phyloP scores from a whole-genome alignment of 2,888 invertebrate species.

The Drosophila pseudotalamancana region DNA sequence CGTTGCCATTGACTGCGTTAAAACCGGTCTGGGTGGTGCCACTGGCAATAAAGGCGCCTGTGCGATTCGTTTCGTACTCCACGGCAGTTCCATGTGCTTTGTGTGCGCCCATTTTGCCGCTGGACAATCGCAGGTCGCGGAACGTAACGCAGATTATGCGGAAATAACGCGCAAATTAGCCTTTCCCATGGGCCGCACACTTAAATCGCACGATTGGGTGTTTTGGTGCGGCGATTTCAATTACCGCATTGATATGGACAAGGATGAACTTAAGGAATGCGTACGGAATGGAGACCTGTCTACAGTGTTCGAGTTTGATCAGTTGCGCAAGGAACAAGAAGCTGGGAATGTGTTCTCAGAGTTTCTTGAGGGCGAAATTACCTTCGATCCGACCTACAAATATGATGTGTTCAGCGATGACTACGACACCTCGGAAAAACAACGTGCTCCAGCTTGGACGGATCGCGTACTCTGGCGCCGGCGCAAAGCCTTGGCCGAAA shows the following conservation, averaged over 20 bases:
- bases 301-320: constrained; percentile 93
- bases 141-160: constrained; percentile 98
- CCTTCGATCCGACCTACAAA: constrained; percentile 98
- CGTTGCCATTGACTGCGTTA: constrained; percentile 97
- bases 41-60: constrained; percentile 98
- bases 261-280: constrained; percentile 95
- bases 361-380: constrained; percentile 95
- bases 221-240: constrained; percentile 99
- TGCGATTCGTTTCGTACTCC: constrained; percentile 95
- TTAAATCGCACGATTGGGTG: constrained; percentile 98
- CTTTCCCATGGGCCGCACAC: constrained; percentile 95
- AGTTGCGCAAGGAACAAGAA: constrained; percentile 91
- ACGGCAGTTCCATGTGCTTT: constrained; percentile 98
- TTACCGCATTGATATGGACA: constrained; percentile 97
- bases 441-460: constrained; percentile 98
- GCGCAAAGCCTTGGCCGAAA: constrained; percentile 89
- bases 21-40: constrained; percentile 99
- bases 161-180: constrained; percentile 96
- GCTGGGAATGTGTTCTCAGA: constrained; percentile 95
- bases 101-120: constrained; percentile 99
- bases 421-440: constrained; percentile 99
- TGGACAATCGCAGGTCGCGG: constrained; percentile 94
- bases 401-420: constrained; percentile 99
- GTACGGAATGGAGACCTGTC: constrained; percentile 88
- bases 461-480: constrained; percentile 98